Conservation (phyloP, 2,113 vertebrate genomes). For the Bujurquina vittata region DNA sequence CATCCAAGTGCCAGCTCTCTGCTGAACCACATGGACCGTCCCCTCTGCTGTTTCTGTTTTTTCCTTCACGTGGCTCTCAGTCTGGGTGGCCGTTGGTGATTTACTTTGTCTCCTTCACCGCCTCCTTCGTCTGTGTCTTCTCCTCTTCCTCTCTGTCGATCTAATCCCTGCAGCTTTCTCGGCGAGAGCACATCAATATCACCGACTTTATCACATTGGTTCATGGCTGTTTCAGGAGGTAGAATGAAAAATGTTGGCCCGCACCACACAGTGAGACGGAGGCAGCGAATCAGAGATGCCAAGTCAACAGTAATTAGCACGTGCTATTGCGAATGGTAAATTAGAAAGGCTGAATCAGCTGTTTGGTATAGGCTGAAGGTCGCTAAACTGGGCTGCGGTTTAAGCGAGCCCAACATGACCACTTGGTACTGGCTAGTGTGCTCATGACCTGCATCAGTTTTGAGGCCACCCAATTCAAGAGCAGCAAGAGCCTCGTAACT, state of each 20-base stretch:
- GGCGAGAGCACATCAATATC: slow-evolving; percentile 33
- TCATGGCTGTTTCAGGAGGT: slow-evolving; percentile 7
- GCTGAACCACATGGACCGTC: slow-evolving; percentile 42
- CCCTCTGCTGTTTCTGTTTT: background rate
- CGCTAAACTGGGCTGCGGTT: too few species aligned
- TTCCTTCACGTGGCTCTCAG: background rate
- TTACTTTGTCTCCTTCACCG: slow-evolving; percentile 12
- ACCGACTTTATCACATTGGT: slow-evolving; percentile 19
- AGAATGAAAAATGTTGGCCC: slow-evolving; percentile 5
- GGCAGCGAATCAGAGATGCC: background rate
- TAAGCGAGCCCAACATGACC: too few species aligned
- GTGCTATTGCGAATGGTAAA: background rate
- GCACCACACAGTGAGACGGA: background rate
- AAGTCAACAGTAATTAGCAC: slow-evolving; percentile 20
- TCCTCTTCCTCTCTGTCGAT: background rate
- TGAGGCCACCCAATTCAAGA: too few species aligned
- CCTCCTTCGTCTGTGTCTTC: background rate
- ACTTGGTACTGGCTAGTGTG: too few species aligned
- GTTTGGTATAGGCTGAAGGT: background rate
- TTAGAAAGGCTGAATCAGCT: background rate
- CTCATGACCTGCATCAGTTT: too few species aligned
- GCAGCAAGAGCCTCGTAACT: background rate
- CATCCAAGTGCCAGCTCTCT: slow-evolving; percentile 40
- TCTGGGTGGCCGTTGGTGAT: slow-evolving; percentile 10
- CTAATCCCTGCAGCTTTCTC: slow-evolving; percentile 7